Conservation (phyloP, 2,888 invertebrate genomes). For the Athrips mouffetella region DNA sequence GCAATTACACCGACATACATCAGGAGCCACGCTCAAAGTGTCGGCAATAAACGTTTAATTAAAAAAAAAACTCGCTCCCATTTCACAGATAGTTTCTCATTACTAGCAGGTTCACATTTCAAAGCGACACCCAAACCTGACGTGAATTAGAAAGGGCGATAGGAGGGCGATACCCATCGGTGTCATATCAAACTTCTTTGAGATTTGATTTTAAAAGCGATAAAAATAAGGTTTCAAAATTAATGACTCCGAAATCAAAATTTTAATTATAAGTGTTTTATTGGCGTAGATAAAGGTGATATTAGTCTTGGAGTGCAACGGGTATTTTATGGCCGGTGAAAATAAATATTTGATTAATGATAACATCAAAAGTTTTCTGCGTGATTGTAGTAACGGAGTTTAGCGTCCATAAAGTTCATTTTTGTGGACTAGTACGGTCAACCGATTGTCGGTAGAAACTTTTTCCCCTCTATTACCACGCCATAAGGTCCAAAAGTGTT, state of each 20-base stretch:
- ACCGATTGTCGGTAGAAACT: too few species aligned
- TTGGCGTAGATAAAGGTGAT: conserved; percentile 21
- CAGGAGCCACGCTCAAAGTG: conserved; percentile 27
- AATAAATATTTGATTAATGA: conserved; percentile 20
- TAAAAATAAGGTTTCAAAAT: conserved; percentile 28
- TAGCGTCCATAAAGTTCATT: conserved; percentile 21
- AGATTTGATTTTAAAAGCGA: conserved; percentile 43
- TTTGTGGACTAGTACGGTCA: too few species aligned
- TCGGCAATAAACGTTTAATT: conserved; percentile 46
- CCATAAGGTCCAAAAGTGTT: too few species aligned
- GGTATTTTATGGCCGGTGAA: conserved; percentile 14
- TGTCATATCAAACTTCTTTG: conserved; percentile 51
- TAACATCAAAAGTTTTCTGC: conserved; percentile 19
- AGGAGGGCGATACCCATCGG: conserved; percentile 26
- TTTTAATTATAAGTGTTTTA: conserved; percentile 28
- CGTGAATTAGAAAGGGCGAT: conserved; percentile 37
- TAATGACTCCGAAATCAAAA: conserved; percentile 20
- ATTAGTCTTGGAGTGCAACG: conserved; percentile 9
- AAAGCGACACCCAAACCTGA: conserved; percentile 37
- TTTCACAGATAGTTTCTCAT: conserved; percentile 50
- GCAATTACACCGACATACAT: conserved; percentile 43
- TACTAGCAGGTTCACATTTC: conserved; percentile 43
- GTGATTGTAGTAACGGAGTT: conserved; percentile 17
- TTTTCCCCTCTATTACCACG: too few species aligned
- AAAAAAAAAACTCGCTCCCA: conserved; percentile 39